phyloP scores from a whole-genome alignment of 2,113 vertebrate genomes.

The Pollimyrus isidori region DNA sequence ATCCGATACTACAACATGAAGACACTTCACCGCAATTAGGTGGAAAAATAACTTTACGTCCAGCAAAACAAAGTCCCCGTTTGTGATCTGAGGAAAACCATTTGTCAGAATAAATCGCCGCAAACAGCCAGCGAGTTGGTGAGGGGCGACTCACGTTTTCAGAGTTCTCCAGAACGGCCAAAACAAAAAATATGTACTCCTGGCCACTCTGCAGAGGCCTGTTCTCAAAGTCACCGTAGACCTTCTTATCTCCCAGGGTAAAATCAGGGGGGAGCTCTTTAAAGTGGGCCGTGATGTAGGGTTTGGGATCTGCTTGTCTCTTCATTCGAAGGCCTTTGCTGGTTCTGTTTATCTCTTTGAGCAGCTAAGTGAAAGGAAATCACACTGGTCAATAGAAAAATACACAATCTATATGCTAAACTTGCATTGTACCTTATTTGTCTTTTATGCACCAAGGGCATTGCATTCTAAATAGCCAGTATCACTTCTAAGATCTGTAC shows the following conservation, averaged over 20 bases:
- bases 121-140: not conserved
- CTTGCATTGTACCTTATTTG: not conserved
- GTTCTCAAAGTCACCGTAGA: constrained; percentile 90
- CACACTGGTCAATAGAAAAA: not conserved
- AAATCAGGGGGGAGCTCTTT: constrained; percentile 91
- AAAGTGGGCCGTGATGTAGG: constrained; percentile 90
- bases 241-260: constrained; percentile 84
- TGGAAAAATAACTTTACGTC: not conserved
- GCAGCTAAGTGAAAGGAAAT: constrained; percentile 60
- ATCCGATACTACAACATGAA: not conserved
- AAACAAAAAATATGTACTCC: constrained; percentile 93
- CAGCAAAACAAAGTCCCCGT: not conserved
- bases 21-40: not conserved
- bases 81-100: not conserved
- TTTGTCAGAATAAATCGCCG: not conserved
- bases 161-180: constrained; percentile 87
- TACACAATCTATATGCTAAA: not conserved
- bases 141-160: constrained; percentile 79
- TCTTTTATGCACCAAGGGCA: not conserved
- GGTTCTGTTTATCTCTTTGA: constrained; percentile 89
- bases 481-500: not conserved
- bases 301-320: constrained; percentile 81
- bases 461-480: not conserved
- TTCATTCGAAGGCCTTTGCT: constrained; percentile 80
- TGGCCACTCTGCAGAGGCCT: constrained; percentile 86